These are phyloP conservation scores for Himalopsyche kuldschensis DNA, from an alignment of 2,888 invertebrate genomes.

Conservation along the genomic window DNA sequence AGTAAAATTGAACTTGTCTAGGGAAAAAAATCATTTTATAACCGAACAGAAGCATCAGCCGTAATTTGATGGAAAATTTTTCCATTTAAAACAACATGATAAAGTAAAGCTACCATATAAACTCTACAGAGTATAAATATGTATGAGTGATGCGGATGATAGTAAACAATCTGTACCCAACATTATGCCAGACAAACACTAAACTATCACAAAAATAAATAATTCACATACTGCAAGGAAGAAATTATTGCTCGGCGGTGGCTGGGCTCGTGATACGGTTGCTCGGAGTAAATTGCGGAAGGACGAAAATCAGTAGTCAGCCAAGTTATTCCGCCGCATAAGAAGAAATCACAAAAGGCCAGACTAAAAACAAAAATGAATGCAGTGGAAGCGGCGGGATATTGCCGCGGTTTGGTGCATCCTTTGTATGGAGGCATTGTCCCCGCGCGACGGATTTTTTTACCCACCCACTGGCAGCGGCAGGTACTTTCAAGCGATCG, in stretches of 20 bases:
- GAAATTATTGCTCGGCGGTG: background rate
- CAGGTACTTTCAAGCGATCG: background rate
- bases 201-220: background rate
- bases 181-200: background rate
- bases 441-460: background rate
- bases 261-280: background rate
- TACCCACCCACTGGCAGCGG: background rate
- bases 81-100: too few species aligned
- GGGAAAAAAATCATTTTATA: too few species aligned
- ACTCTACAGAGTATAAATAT: too few species aligned
- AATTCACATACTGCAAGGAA: background rate
- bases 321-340: slow-evolving; percentile 24
- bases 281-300: slow-evolving; percentile 1
- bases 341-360: slow-evolving; percentile 28
- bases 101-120: background rate
- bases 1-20: too few species aligned
- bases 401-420: slow-evolving; percentile 29
- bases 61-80: too few species aligned
- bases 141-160: background rate
- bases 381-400: slow-evolving; percentile 23
- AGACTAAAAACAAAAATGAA: slow-evolving; percentile 30
- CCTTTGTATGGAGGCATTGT: slow-evolving; percentile 24
- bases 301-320: slow-evolving; percentile 22
- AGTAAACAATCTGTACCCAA: background rate
- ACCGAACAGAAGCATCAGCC: too few species aligned